Evolutionary conservation across 2,888 invertebrate genomes (phyloP).

Genomic region (Lapara coniferarum): DNA sequence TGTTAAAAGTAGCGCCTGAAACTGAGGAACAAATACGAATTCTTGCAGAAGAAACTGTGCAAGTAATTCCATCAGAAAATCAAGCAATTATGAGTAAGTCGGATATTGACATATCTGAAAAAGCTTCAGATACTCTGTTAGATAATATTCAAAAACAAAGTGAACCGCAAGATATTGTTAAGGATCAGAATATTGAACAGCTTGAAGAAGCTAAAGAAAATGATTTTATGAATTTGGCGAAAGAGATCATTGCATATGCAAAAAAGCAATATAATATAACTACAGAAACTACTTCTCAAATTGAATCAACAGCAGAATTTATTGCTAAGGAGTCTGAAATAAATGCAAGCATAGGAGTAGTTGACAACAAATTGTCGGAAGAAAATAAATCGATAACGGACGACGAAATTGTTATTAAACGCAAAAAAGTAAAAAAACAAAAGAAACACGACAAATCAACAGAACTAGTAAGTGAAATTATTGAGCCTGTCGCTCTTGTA

Average conservation of each 20-base stretch:
- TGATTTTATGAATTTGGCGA: neutral
- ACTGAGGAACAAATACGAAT: neutral
- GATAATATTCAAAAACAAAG: neutral
- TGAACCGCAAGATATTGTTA: neutral
- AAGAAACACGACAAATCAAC: constrained; percentile 51
- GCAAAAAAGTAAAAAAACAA: constrained; percentile 58
- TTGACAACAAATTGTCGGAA: constrained; percentile 2
- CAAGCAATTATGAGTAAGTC: neutral
- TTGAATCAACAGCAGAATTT: neutral
- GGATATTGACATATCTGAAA: neutral
- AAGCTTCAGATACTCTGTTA: neutral
- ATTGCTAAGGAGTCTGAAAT: neutral
- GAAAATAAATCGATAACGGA: neutral
- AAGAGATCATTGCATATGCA: neutral
- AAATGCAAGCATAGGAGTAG: neutral
- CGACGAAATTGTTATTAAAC: constrained; percentile 39
- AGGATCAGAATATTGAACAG: neutral
- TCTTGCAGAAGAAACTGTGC: too few relatives aligned
- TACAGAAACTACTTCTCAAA: neutral
- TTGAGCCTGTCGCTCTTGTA: constrained; percentile 42
- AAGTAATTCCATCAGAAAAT: neutral
- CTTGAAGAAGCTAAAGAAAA: neutral
- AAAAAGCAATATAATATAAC: neutral
- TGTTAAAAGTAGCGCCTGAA: neutral
- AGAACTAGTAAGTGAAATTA: constrained; percentile 40